phyloP scores from a whole-genome alignment of 2,113 vertebrate genomes.

The Leptodactylus fuscus region DNA sequence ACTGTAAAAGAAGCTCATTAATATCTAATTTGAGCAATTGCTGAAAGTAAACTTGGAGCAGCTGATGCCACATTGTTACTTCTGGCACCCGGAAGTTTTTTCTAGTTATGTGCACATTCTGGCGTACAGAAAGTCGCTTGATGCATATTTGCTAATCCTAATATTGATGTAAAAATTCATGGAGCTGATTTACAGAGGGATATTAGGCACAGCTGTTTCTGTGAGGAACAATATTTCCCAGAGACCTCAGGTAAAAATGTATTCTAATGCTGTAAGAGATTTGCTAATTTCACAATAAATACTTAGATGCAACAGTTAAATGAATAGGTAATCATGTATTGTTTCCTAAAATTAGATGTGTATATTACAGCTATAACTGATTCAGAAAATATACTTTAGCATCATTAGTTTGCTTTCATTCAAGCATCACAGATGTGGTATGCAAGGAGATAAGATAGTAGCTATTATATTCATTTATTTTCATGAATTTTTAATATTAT shows the following conservation, averaged over 20 bases:
- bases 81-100: constrained; percentile 68
- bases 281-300: constrained; percentile 67
- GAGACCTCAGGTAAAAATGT: constrained; percentile 61
- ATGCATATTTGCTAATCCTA: constrained; percentile 69
- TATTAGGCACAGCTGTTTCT: constrained; percentile 70
- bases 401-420: constrained; percentile 20
- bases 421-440: background rate
- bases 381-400: constrained; percentile 4
- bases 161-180: constrained; percentile 68
- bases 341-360: constrained; percentile 50
- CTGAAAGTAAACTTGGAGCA: constrained; percentile 73
- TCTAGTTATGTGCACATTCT: constrained; percentile 66
- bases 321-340: constrained; percentile 48
- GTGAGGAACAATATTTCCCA: constrained; percentile 65
- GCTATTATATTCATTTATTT: constrained; percentile 13
- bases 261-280: constrained; percentile 64
- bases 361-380: constrained; percentile 56
- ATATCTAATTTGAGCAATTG: constrained; percentile 69
- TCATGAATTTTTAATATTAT: constrained; percentile 21
- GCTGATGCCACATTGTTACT: constrained; percentile 71
- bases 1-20: constrained; percentile 67
- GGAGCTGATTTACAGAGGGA: constrained; percentile 66
- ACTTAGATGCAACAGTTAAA: constrained; percentile 34
- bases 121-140: constrained; percentile 67
- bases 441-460: constrained; percentile 19